Percentiles rank a stretch among this genome's conserved stretches.
Conservation (phyloP, 2,888 invertebrate species). For the Calameuta filiformis region DNA sequence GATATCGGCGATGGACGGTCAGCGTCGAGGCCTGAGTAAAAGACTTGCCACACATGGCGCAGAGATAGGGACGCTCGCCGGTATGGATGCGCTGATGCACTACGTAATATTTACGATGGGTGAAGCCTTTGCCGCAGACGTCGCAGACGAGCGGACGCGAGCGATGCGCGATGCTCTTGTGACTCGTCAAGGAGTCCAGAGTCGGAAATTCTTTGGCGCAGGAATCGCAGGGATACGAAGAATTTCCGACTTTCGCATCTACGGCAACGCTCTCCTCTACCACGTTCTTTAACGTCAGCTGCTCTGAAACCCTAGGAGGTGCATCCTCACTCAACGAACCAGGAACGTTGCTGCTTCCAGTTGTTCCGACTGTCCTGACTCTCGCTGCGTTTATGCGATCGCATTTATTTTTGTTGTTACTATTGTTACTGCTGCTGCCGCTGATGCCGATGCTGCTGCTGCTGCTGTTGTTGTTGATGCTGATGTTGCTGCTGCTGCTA, state of each 20-base stretch:
- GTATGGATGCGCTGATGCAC: slow-evolving; percentile 66
- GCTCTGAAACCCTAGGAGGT: neutral
- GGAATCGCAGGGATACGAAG: slow-evolving; percentile 56
- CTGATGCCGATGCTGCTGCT: slow-evolving; percentile 17
- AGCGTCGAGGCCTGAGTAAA: slow-evolving; percentile 63
- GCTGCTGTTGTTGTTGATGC: neutral
- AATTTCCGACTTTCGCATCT: neutral
- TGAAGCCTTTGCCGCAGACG: slow-evolving; percentile 64
- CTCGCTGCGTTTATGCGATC: slow-evolving; percentile 10
- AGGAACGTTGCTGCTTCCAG: neutral
- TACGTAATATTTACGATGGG: slow-evolving; percentile 63
- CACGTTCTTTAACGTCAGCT: slow-evolving; percentile 10
- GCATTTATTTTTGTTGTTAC: slow-evolving; percentile 11
- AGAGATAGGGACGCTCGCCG: slow-evolving; percentile 66
- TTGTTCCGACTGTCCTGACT: neutral
- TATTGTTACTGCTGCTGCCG: no score
- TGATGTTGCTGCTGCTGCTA: neutral
- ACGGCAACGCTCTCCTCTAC: slow-evolving; percentile 1
- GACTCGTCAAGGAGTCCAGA: slow-evolving; percentile 55
- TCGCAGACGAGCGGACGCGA: slow-evolving; percentile 63
- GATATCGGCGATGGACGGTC: slow-evolving; percentile 62
- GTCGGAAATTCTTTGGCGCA: slow-evolving; percentile 59
- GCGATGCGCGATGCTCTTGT: slow-evolving; percentile 55
- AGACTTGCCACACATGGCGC: slow-evolving; percentile 65
- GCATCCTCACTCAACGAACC: neutral